These are phyloP conservation scores for Sinocyclocheilus maitianheensis DNA, from an alignment of 2,113 vertebrate genomes.

Conservation along the genomic window DNA sequence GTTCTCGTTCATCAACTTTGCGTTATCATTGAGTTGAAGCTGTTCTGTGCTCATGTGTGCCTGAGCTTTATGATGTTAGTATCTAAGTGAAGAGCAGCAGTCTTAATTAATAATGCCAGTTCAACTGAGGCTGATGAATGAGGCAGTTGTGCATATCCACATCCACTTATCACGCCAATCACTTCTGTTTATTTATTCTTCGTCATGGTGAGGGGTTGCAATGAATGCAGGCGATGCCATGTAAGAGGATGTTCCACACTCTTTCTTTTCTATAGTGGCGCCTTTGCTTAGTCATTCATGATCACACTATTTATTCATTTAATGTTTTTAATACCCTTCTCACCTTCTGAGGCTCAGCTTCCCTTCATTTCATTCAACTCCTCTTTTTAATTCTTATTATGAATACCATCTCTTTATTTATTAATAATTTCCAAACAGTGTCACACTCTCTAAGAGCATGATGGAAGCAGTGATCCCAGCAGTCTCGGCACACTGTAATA, in stretches of 20 bases:
- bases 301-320: conserved; percentile 51
- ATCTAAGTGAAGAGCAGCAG: conserved; percentile 34
- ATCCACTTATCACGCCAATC: conserved; percentile 51
- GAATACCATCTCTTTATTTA: background rate
- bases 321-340: conserved; percentile 40
- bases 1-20: conserved; percentile 55
- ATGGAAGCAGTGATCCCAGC: conserved; percentile 29
- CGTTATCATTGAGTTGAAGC: conserved; percentile 44
- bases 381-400: conserved; percentile 4
- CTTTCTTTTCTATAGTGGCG: background rate
- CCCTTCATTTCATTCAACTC: background rate
- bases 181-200: conserved; percentile 44
- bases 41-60: background rate
- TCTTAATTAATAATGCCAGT: conserved; percentile 54
- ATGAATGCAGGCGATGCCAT: conserved; percentile 6
- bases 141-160: conserved; percentile 25
- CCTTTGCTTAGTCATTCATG: background rate
- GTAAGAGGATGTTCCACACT: background rate
- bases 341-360: background rate
- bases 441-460: conserved; percentile 13
- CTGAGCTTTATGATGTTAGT: conserved; percentile 36
- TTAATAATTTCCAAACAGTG: background rate
- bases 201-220: background rate
- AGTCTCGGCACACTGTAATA: conserved; percentile 20
- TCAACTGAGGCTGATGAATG: conserved; percentile 38